Conservation (phyloP, 2,113 vertebrate genomes). For the Coregonus clupeaformis region DNA sequence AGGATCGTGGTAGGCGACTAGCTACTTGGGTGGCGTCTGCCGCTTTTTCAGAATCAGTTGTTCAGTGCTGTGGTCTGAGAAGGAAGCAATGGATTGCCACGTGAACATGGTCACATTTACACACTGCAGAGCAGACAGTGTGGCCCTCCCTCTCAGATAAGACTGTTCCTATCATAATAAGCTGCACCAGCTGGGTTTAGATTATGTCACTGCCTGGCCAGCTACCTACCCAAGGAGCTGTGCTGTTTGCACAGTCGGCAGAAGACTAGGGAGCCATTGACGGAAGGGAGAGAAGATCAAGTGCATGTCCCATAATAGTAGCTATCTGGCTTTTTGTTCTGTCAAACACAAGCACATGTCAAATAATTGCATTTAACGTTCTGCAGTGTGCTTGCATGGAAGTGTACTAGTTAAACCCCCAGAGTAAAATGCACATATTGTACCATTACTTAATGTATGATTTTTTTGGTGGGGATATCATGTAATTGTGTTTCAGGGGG, state of each 20-base stretch:
- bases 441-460: no score
- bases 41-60: no score
- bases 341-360: neutral
- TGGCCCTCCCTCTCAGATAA: neutral
- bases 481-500: slow-evolving; percentile 72
- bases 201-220: neutral
- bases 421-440: no score
- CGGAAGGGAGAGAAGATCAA: neutral
- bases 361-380: no score
- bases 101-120: neutral
- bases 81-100: neutral
- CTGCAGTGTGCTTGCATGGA: no score
- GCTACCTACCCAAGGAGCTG: neutral
- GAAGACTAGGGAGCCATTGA: neutral
- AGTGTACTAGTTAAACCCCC: no score
- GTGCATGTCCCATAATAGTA: neutral
- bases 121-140: neutral
- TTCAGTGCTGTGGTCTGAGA: no score
- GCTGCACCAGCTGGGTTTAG: neutral
- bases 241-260: neutral
- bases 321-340: neutral
- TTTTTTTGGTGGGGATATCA: no score
- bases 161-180: neutral
- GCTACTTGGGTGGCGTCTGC: no score
- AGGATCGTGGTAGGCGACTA: no score